Evolutionary conservation across 2,113 vertebrate genomes (phyloP).

Genomic region (Hydrochoerus hydrochaeris): DNA sequence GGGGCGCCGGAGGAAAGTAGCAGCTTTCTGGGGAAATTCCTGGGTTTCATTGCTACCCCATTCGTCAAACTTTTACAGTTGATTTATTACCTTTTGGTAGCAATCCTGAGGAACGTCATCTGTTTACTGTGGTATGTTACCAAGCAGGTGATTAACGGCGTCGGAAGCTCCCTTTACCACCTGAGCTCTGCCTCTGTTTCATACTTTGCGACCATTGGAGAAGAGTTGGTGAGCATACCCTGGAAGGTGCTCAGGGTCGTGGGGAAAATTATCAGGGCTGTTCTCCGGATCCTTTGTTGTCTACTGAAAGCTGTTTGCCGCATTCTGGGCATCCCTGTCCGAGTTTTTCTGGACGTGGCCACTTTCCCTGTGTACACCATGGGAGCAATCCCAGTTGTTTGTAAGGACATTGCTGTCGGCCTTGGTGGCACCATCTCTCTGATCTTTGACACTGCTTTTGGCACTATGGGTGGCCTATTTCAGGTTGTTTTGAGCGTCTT

Average conservation of each 20-base stretch:
- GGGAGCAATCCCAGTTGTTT: constrained; percentile 85
- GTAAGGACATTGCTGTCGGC: constrained; percentile 84
- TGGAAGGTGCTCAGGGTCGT: constrained; percentile 83
- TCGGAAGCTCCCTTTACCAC: constrained; percentile 74
- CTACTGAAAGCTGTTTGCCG: constrained; percentile 79
- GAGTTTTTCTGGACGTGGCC: constrained; percentile 85
- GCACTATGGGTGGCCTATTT: constrained; percentile 80
- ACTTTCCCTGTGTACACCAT: constrained; percentile 85
- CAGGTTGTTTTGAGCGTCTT: constrained; percentile 79
- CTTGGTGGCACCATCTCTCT: constrained; percentile 79
- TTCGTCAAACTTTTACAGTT: constrained; percentile 84
- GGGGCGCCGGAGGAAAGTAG: neutral
- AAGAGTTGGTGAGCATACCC: constrained; percentile 86
- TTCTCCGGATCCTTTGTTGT: constrained; percentile 84
- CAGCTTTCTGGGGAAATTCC: constrained; percentile 70
- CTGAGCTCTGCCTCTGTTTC: constrained; percentile 78
- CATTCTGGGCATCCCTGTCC: constrained; percentile 83
- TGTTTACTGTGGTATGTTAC: constrained; percentile 81
- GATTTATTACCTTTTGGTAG: constrained; percentile 77
- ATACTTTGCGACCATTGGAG: constrained; percentile 82
- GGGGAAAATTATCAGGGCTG: constrained; percentile 81
- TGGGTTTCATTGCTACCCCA: constrained; percentile 78
- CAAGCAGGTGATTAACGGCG: constrained; percentile 68
- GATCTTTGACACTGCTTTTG: constrained; percentile 80
- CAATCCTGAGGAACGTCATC: constrained; percentile 79